A percentile compares a stretch with the other conserved stretches of the same genome.
These are phyloP conservation scores for Epistrophe eligans DNA, from an alignment of 2,888 invertebrate species.

Conservation along the genomic window DNA sequence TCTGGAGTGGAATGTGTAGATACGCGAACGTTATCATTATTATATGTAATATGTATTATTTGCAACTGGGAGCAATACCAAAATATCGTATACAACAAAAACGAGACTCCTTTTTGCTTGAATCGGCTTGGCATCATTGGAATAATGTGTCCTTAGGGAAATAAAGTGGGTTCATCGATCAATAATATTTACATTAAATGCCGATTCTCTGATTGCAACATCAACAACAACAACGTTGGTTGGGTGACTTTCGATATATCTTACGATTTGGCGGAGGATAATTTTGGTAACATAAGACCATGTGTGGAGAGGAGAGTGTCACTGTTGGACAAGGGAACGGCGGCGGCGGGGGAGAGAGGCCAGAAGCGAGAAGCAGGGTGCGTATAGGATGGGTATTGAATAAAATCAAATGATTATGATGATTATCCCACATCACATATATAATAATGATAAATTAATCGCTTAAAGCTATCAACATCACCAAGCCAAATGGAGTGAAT, in stretches of 20 bases:
- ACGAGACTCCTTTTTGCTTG: conserved; percentile 7
- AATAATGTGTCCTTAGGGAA: conserved; percentile 72
- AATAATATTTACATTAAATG: conserved; percentile 70
- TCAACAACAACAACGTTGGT: neutral
- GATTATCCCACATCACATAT: conserved; percentile 61
- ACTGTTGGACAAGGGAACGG: conserved; percentile 6
- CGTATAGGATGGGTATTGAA: conserved; percentile 51
- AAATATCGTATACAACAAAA: conserved; percentile 11
- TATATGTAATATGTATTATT: conserved; percentile 55
- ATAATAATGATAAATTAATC: conserved; percentile 64
- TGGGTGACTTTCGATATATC: conserved; percentile 38
- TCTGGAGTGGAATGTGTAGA: conserved; percentile 48
- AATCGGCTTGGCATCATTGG: conserved; percentile 20
- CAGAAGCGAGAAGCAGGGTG: neutral
- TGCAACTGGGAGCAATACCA: conserved; percentile 50
- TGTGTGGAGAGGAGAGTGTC: conserved; percentile 23
- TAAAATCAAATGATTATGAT: conserved; percentile 62
- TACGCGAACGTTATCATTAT: conserved; percentile 61
- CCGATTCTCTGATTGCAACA: conserved; percentile 64
- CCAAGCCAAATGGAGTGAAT: conserved; percentile 29
- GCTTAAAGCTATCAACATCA: conserved; percentile 52
- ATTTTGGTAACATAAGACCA: conserved; percentile 34
- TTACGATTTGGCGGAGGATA: conserved; percentile 53
- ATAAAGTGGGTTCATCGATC: conserved; percentile 70
- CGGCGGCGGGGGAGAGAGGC: too few relatives aligned